These are phyloP conservation scores for Potamarius usumacintae DNA, from an alignment of 2,113 vertebrate species.

Conservation along the genomic window DNA sequence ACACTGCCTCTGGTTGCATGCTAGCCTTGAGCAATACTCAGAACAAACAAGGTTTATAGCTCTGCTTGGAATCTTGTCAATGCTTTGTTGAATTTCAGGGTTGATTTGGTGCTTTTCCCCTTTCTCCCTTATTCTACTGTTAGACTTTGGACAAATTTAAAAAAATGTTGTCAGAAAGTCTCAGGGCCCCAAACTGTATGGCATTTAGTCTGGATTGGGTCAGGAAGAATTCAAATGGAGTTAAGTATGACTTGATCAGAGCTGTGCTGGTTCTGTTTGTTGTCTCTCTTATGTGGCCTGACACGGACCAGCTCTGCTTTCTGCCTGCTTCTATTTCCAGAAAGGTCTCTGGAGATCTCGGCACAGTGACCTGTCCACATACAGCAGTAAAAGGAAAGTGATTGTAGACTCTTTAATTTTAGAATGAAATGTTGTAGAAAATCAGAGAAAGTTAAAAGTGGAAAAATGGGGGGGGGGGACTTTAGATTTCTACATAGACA, in stretches of 20 bases:
- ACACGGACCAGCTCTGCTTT: slow-evolving; percentile 66
- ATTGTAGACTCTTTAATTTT: background rate
- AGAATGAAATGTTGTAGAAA: background rate
- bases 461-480: too few relatives aligned
- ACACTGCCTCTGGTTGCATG: slow-evolving; percentile 23
- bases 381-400: background rate
- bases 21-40: slow-evolving; percentile 21
- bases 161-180: background rate
- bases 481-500: background rate
- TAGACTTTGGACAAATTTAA: background rate
- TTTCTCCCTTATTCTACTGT: background rate
- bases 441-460: background rate
- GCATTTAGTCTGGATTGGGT: slow-evolving; percentile 32
- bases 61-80: slow-evolving; percentile 30
- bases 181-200: background rate
- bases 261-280: slow-evolving; percentile 69
- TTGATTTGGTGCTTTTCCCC: slow-evolving; percentile 39
- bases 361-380: slow-evolving; percentile 39
- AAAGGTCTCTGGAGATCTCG: slow-evolving; percentile 54
- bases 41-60: slow-evolving; percentile 42
- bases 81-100: slow-evolving; percentile 10
- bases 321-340: slow-evolving; percentile 62
- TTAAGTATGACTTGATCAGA: slow-evolving; percentile 62
- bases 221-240: slow-evolving; percentile 53
- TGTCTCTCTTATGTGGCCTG: slow-evolving; percentile 59